Evolutionary conservation across 2,113 vertebrate species (phyloP).

Genomic region (Arizona elegans): DNA sequence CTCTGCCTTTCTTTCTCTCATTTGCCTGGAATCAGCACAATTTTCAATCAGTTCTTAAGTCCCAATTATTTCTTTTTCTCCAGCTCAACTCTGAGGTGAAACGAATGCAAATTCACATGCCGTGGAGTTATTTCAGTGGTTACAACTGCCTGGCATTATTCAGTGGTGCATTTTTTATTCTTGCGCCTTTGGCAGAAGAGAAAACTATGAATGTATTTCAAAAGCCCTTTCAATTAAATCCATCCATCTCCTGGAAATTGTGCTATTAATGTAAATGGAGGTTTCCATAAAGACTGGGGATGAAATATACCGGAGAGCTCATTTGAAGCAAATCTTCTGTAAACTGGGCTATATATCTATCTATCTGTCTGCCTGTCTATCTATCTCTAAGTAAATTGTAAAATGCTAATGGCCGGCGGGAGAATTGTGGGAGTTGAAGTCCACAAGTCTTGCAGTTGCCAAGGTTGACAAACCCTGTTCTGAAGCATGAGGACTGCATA

Average conservation of each 20-base stretch:
- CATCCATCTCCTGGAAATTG: slow-evolving; percentile 28
- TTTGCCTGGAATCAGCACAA: not conserved
- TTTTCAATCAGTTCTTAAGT: not conserved
- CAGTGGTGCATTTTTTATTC: slow-evolving; percentile 11
- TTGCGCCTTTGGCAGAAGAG: slow-evolving; percentile 28
- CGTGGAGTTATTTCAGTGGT: slow-evolving; percentile 5
- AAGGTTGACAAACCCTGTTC: not conserved
- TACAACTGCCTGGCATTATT: not conserved
- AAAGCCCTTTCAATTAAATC: slow-evolving; percentile 43
- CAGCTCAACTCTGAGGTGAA: slow-evolving; percentile 9
- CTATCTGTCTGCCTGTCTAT: not conserved
- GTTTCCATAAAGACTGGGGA: slow-evolving; percentile 18
- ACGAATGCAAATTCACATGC: slow-evolving; percentile 3
- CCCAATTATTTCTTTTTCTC: not conserved
- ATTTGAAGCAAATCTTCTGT: slow-evolving; percentile 41
- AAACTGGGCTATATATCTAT: not conserved
- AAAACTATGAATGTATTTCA: slow-evolving; percentile 13
- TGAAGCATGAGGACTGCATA: not conserved
- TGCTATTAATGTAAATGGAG: slow-evolving; percentile 58
- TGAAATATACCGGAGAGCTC: slow-evolving; percentile 37
- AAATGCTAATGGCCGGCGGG: slow-evolving; percentile 8
- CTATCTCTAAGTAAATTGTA: slow-evolving; percentile 25
- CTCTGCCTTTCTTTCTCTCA: too few species aligned
- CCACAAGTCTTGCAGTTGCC: not conserved
- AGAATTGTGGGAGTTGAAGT: not conserved